These are phyloP conservation scores for Nemotelus pantherinus DNA, from an alignment of 2,888 invertebrate genomes.

Conservation along the genomic window DNA sequence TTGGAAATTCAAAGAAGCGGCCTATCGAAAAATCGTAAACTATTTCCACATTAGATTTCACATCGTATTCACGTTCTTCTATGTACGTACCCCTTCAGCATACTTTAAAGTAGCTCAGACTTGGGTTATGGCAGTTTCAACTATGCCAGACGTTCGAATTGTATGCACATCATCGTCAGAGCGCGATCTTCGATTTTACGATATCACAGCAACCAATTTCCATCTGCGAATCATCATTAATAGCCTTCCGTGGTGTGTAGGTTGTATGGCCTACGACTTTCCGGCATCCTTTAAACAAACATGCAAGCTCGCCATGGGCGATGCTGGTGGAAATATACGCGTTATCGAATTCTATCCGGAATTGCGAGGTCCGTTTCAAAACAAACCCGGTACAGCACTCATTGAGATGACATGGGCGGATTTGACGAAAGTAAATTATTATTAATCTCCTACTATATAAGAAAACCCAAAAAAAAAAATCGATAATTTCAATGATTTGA, in stretches of 20 bases:
- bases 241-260: constrained; percentile 65
- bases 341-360: constrained; percentile 72
- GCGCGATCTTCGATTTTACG: constrained; percentile 82
- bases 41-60: too few relatives aligned
- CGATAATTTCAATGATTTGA: constrained; percentile 12
- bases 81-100: constrained; percentile 61
- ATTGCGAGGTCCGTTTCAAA: constrained; percentile 76
- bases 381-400: constrained; percentile 71
- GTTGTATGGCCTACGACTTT: constrained; percentile 59
- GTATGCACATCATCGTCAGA: constrained; percentile 81
- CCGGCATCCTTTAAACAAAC: constrained; percentile 54
- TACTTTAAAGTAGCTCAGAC: constrained; percentile 72
- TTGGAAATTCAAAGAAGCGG: constrained; percentile 73
- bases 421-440: constrained; percentile 64
- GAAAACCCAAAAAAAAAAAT: neutral
- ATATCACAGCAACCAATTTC: constrained; percentile 78
- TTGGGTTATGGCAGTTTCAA: constrained; percentile 78
- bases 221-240: constrained; percentile 76
- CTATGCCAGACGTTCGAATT: constrained; percentile 80
- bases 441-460: neutral
- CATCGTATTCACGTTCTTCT: too few relatives aligned
- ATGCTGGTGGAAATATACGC: constrained; percentile 76
- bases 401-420: constrained; percentile 70
- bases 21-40: constrained; percentile 72
- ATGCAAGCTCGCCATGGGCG: constrained; percentile 75